Evolutionary conservation across 1,140 invertebrate genomes (phyloP).

Genomic region (Eciton burchellii): DNA sequence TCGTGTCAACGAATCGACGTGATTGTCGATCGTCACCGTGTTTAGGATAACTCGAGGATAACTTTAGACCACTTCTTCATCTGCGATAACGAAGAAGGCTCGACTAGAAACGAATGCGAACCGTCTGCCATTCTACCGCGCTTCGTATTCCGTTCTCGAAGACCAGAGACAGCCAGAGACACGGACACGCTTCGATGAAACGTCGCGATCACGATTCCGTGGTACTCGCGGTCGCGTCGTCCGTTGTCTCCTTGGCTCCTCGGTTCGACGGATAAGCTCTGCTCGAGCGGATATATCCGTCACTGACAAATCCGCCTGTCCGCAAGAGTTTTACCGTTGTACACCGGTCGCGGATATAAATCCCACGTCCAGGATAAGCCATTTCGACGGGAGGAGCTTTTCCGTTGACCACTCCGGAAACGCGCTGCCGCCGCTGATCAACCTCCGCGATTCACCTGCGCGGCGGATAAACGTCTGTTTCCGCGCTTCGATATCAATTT

Average conservation of each 20-base stretch:
- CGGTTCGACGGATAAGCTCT: conserved; percentile 15
- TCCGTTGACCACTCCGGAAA: conserved; percentile 52
- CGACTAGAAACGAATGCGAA: too few species aligned
- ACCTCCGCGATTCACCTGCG: background rate
- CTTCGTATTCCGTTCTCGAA: too few species aligned
- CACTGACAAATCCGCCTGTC: conserved; percentile 77
- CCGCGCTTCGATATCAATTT: conserved; percentile 55
- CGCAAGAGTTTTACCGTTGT: conserved; percentile 72
- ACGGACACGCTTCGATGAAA: conserved; percentile 48
- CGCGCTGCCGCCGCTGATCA: conserved; percentile 21
- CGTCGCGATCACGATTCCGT: conserved; percentile 12
- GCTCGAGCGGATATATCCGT: conserved; percentile 71
- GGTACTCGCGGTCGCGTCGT: too few species aligned
- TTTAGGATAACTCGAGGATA: background rate
- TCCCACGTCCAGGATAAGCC: conserved; percentile 67
- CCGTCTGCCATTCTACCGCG: too few species aligned
- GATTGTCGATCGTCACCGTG: background rate
- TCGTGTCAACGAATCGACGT: background rate
- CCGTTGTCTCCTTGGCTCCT: conserved; percentile 40
- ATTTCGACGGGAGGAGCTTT: conserved; percentile 40
- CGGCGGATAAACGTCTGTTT: conserved; percentile 50
- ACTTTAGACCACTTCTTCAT: background rate
- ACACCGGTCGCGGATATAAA: conserved; percentile 68
- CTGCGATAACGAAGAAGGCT: too few species aligned
- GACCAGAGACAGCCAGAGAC: background rate